Evolutionary conservation across 2,888 invertebrate species (phyloP).

Genomic region (Acanthosepion pharaonis): DNA sequence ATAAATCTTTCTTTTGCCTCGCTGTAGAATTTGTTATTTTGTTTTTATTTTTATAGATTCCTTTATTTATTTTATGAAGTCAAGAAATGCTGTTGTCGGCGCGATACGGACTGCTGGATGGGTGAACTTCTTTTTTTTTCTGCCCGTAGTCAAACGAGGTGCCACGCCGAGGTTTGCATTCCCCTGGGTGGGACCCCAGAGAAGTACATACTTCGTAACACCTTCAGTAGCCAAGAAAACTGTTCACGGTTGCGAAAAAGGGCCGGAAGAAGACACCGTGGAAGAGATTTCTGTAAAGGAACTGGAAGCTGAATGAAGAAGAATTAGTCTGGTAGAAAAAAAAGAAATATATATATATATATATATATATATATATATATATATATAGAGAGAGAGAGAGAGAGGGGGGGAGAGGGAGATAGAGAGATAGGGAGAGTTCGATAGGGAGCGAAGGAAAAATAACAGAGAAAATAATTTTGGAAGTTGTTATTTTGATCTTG

Average conservation of each 20-base stretch:
- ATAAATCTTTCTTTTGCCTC: not conserved
- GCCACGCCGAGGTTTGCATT: constrained; percentile 33
- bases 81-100: not conserved
- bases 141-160: constrained; percentile 33
- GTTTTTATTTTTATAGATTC: not conserved
- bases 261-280: not conserved
- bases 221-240: not conserved
- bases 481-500: too few relatives aligned
- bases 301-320: not conserved
- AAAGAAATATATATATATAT: not conserved
- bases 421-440: too few relatives aligned
- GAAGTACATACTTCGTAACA: not conserved
- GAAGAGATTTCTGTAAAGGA: not conserved
- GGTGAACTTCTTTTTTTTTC: not conserved
- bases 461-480: too few relatives aligned
- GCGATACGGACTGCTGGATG: not conserved
- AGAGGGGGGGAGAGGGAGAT: too few relatives aligned
- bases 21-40: not conserved
- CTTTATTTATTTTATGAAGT: too few relatives aligned
- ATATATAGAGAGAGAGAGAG: too few relatives aligned
- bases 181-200: constrained; percentile 14
- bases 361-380: too few relatives aligned
- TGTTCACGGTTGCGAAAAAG: not conserved
- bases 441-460: too few relatives aligned
- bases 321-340: not conserved